Evolutionary conservation across 2,113 vertebrate genomes (phyloP).

Genomic region (Anguilla rostrata): DNA sequence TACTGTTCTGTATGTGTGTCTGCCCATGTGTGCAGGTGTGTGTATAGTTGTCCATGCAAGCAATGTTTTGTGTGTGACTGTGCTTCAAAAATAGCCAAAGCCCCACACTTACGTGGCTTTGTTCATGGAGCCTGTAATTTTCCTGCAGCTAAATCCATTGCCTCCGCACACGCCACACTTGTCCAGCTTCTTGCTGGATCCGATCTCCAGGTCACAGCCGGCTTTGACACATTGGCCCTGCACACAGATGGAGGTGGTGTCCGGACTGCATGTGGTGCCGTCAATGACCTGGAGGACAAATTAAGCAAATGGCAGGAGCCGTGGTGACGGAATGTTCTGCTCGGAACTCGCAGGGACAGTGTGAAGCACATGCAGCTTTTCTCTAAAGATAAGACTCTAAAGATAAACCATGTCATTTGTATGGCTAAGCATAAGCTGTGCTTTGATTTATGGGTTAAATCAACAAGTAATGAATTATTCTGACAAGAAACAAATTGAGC

Average conservation of each 20-base stretch:
- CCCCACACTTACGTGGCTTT: slow-evolving; percentile 75
- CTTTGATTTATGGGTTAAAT: not conserved
- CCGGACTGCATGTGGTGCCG: slow-evolving; percentile 88
- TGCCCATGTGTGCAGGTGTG: not conserved
- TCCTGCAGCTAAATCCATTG: slow-evolving; percentile 81
- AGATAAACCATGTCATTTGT: not conserved
- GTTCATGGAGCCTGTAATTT: slow-evolving; percentile 83
- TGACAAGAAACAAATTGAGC: too few species aligned
- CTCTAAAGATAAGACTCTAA: not conserved
- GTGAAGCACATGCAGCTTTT: not conserved
- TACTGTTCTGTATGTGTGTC: slow-evolving; percentile 7
- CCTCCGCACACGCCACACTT: slow-evolving; percentile 92
- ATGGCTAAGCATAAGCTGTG: not conserved
- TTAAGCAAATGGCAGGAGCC: not conserved
- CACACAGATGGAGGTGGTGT: slow-evolving; percentile 93
- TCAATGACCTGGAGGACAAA: slow-evolving; percentile 80
- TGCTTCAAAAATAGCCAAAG: not conserved
- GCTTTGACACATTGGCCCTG: slow-evolving; percentile 95
- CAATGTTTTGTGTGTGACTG: not conserved
- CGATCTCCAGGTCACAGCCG: slow-evolving; percentile 88
- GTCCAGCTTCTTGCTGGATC: slow-evolving; percentile 89
- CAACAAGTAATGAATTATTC: not conserved
- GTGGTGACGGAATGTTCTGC: not conserved
- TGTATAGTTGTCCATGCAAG: slow-evolving; percentile 14
- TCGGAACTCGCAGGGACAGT: not conserved